phyloP scores from a whole-genome alignment of 1,140 invertebrate genomes.

The Melitaea cinxia region DNA sequence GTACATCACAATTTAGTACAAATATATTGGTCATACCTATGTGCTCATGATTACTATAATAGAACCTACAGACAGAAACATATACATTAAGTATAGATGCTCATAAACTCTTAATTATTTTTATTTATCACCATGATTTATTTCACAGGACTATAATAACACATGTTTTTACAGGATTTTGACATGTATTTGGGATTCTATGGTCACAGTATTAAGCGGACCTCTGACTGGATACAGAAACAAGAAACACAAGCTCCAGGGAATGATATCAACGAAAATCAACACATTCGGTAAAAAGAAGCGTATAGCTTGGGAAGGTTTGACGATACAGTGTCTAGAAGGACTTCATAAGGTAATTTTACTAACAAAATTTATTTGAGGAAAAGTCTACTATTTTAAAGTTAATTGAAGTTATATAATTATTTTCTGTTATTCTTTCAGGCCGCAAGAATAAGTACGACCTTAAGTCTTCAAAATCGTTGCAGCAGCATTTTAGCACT shows the following conservation, averaged over 20 bases:
- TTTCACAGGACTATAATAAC: too few relatives aligned
- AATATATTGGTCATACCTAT: too few relatives aligned
- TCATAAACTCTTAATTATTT: too few relatives aligned
- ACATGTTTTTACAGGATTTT: conserved; percentile 85
- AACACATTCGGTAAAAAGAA: conserved; percentile 79
- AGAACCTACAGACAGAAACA: too few relatives aligned
- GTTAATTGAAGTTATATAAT: too few relatives aligned
- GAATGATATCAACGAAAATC: conserved; percentile 81
- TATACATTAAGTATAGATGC: too few relatives aligned
- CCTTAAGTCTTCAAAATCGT: conserved; percentile 89
- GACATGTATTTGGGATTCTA: conserved; percentile 94
- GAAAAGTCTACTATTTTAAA: too few relatives aligned
- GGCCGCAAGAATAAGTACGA: conserved; percentile 88
- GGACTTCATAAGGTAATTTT: conserved; percentile 90
- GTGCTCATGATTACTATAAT: too few relatives aligned
- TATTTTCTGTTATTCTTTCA: conserved; percentile 53
- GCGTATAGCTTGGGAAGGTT: conserved; percentile 84
- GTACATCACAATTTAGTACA: conserved; percentile 24
- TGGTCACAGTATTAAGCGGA: conserved; percentile 92
- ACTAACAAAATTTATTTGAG: not conserved
- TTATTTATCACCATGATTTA: too few relatives aligned
- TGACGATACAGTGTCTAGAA: conserved; percentile 93
- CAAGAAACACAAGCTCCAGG: conserved; percentile 81
- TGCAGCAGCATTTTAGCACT: conserved; percentile 91
- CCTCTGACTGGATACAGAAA: conserved; percentile 85